A percentile compares a stretch with the other conserved stretches of the same genome.
phyloP scores from a whole-genome alignment of 1,140 invertebrate species.

The Melanaphis sacchari region DNA sequence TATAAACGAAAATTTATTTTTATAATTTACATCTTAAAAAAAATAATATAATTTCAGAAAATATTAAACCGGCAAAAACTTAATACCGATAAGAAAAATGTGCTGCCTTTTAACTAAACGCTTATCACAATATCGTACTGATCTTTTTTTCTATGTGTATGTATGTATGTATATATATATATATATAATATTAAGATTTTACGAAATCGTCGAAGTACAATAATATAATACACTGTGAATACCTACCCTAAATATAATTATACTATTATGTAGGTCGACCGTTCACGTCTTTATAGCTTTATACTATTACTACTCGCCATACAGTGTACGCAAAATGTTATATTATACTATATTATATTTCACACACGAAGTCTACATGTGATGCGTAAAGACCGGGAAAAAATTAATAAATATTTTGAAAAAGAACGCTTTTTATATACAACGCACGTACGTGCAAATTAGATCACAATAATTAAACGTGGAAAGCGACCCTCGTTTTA shows the following conservation, averaged over 20 bases:
- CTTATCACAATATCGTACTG: neutral
- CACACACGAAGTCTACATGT: neutral
- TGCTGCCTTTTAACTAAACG: neutral
- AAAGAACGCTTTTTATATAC: neutral
- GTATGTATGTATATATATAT: neutral
- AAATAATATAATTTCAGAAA: neutral
- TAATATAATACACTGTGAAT: neutral
- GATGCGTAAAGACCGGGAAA: neutral
- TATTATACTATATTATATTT: neutral
- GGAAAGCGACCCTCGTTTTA: neutral
- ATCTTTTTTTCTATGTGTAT: neutral
- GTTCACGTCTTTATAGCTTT: neutral
- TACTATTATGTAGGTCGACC: neutral
- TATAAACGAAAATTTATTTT: neutral
- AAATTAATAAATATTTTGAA: neutral
- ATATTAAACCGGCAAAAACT: neutral
- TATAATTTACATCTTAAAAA: neutral
- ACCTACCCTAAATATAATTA: neutral
- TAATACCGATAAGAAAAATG: neutral
- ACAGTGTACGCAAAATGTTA: neutral
- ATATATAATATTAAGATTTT: neutral
- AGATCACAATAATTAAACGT: constrained; percentile 9
- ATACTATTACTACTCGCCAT: neutral
- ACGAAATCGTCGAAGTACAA: neutral
- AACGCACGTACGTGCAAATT: neutral